phyloP scores from a whole-genome alignment of 1,140 invertebrate genomes.

The Zaprionus lachaisei region DNA sequence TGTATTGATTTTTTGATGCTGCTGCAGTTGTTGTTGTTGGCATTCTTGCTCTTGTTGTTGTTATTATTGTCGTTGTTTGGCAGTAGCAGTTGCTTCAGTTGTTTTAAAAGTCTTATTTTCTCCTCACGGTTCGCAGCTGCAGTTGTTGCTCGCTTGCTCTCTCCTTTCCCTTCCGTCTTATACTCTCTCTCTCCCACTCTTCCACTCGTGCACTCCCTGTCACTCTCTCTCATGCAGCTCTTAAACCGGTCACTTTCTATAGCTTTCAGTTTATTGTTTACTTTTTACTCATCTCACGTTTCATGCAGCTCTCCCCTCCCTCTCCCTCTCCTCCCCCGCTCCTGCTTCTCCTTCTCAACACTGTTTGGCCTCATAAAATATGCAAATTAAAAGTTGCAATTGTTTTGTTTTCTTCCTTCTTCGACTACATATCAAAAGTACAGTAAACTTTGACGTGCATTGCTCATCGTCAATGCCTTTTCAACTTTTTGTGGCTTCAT shows the following conservation, averaged over 20 bases:
- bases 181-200: background rate
- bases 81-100: conserved; percentile 21
- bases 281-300: conserved; percentile 47
- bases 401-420: conserved; percentile 30
- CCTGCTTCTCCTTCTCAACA: background rate
- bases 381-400: conserved; percentile 49
- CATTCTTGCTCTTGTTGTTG: conserved; percentile 21
- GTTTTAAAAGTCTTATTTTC: conserved; percentile 43
- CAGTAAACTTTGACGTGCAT: conserved; percentile 35
- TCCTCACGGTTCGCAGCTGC: conserved; percentile 17
- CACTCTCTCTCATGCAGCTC: background rate
- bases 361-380: conserved; percentile 43
- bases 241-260: conserved; percentile 52
- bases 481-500: conserved; percentile 40
- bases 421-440: conserved; percentile 28
- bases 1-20: conserved; percentile 45
- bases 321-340: background rate
- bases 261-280: conserved; percentile 44
- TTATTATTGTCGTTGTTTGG: conserved; percentile 18
- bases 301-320: conserved; percentile 19
- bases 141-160: conserved; percentile 9
- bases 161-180: conserved; percentile 16
- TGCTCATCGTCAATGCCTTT: conserved; percentile 29
- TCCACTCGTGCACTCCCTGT: background rate
- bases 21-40: conserved; percentile 10